Base-by-base conservation (phyloP, 2,888 invertebrate genomes). In the Epistrophe eligans region DNA sequence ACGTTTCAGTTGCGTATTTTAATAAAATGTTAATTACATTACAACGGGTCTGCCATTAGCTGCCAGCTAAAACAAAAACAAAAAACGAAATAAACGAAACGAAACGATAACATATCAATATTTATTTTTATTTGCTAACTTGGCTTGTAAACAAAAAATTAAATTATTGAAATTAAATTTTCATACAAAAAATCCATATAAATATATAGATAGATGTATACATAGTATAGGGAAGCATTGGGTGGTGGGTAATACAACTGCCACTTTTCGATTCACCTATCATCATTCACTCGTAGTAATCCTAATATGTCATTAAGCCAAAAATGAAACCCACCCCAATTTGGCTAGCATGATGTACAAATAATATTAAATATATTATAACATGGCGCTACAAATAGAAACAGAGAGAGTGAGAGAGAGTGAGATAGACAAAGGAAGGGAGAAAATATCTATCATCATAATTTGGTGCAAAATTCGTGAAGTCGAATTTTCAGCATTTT, bases 81-180 rank as follows among this genome's bases (percentile, higher is more conserved):
- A n/a, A n/a, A n/a, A n/a, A n/a, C n/a, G n/a, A n/a, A n/a, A n/a
- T n/a, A n/a, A n/a, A n/a, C n/a, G n/a, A 24, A 32, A 38, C n/a
- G 38, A 45, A 64, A 72, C 40, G 40, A 13, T 50, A 67, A 48
- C 50, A 55, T 71, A 60, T 50, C 71, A 40, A 70, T 67, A 32
- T 19, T 40, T 67, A 32, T 19, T 43, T 66, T 32, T 58, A 15
- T 57, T 40, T 57, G 57, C 55, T 57, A 17, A 17, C 67, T 60
- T 76, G 66, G 40, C 55, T 48, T 76, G 66, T 79, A 62, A 71
- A 72, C 43, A 58, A 48, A 82, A 71, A 76, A 66, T 79, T 55
- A 67, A 79, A 87, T 87, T 87, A 87, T 87, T 71, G 71, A 82
- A 79, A 87, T 74, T 55, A 45, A 57, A 82, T 82, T 71, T 79